These are phyloP conservation scores for Chrysina gloriosa DNA, from an alignment of 2,888 invertebrate genomes.

Conservation along the genomic window DNA sequence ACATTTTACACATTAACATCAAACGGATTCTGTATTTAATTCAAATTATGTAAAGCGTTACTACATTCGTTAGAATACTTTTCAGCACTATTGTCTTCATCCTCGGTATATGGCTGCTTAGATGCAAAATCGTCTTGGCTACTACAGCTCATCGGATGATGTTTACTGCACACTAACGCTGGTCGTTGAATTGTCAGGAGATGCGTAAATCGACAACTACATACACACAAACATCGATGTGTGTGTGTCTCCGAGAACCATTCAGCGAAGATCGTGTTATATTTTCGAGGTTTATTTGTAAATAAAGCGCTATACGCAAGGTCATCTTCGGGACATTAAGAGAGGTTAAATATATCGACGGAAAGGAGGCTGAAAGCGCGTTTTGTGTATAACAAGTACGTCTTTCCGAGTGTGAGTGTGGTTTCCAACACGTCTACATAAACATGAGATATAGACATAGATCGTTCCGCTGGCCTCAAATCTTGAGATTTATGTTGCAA, in stretches of 20 bases:
- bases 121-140: too few species aligned
- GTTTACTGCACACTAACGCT: too few species aligned
- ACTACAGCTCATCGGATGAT: too few species aligned
- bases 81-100: too few species aligned
- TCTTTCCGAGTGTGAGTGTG: not conserved
- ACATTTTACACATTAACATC: too few species aligned
- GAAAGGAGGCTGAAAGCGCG: constrained; percentile 6
- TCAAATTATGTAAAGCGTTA: too few species aligned
- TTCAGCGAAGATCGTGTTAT: constrained; percentile 31
- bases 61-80: too few species aligned
- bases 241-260: constrained; percentile 1
- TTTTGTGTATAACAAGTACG: not conserved
- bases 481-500: constrained; percentile 5
- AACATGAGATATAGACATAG: not conserved
- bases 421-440: not conserved
- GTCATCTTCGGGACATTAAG: constrained; percentile 23
- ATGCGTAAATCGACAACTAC: not conserved
- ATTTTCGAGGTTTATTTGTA: constrained; percentile 31
- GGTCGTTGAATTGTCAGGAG: not conserved
- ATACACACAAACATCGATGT: not conserved
- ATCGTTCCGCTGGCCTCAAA: not conserved
- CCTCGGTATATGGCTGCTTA: too few species aligned
- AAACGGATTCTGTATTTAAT: too few species aligned
- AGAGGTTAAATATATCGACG: constrained; percentile 32
- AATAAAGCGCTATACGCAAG: constrained; percentile 25